Conservation (phyloP, 2,888 invertebrate genomes). For the Drosophila mercatorum region DNA sequence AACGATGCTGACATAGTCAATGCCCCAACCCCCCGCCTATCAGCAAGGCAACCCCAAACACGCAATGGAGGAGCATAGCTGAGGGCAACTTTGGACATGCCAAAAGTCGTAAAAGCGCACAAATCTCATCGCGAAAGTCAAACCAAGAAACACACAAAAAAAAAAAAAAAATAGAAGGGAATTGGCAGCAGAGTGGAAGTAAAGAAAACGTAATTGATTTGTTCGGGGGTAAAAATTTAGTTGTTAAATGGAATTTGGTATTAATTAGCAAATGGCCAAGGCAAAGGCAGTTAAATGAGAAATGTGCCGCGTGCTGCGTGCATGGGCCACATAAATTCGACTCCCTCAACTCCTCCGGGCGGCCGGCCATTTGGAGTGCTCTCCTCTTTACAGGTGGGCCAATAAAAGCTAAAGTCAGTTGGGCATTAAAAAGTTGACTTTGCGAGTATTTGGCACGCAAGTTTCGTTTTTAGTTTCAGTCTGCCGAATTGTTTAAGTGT, state of each 20-base stretch:
- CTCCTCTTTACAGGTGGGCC: conserved; percentile 35
- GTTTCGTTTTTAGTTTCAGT: conserved; percentile 40
- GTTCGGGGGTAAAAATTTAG: conserved; percentile 64
- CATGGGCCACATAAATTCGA: conserved; percentile 62
- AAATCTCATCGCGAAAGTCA: conserved; percentile 67
- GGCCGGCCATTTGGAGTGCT: not conserved
- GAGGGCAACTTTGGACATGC: conserved; percentile 54
- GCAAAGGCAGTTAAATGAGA: conserved; percentile 79
- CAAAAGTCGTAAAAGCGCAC: conserved; percentile 75
- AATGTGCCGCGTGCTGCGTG: conserved; percentile 74
- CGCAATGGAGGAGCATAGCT: conserved; percentile 39
- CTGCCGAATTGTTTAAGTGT: conserved; percentile 64
- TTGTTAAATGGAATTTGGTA: conserved; percentile 76
- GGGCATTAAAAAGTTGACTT: conserved; percentile 65
- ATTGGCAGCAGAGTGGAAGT: conserved; percentile 30
- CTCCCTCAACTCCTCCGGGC: conserved; percentile 12
- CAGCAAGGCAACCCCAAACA: conserved; percentile 29
- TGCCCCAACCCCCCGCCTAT: conserved; percentile 2
- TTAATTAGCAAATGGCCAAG: conserved; percentile 82
- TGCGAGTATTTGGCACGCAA: conserved; percentile 72
- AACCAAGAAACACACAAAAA: conserved; percentile 29
- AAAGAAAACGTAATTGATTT: conserved; percentile 72
- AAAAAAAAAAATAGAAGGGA: not conserved
- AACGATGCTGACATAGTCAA: conserved; percentile 58
- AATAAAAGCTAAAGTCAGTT: conserved; percentile 61